Percentiles rank a stretch among this genome's conserved stretches.
These are phyloP conservation scores for Apteryx owenii DNA, from an alignment of 2,113 vertebrate species.

Conservation along the genomic window DNA sequence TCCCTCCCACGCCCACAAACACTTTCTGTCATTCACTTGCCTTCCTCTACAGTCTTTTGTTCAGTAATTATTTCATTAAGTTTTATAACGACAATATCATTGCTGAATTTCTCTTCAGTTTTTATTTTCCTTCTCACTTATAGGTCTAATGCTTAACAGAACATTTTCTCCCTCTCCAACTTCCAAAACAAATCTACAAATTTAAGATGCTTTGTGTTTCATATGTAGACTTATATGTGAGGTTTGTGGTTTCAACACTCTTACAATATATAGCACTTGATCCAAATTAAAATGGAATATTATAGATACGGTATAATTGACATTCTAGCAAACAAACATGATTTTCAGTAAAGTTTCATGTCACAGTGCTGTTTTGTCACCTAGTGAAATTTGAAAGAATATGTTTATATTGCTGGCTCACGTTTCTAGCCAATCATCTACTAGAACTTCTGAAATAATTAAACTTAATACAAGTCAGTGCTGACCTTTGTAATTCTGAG, in stretches of 20 bases:
- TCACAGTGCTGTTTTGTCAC: neutral
- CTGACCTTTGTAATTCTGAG: conserved; percentile 86
- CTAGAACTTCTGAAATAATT: neutral
- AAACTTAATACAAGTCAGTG: neutral
- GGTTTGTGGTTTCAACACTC: neutral
- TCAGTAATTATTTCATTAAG: neutral
- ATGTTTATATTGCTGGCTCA: conserved; percentile 10
- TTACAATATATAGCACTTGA: neutral
- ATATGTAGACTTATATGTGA: neutral
- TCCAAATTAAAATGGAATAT: neutral
- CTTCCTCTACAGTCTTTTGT: neutral
- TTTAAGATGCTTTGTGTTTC: neutral
- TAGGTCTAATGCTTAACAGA: neutral
- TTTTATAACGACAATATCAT: neutral
- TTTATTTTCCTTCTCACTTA: neutral
- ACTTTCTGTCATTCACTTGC: neutral
- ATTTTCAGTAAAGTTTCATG: conserved; percentile 19
- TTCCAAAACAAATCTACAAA: neutral
- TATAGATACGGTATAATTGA: neutral
- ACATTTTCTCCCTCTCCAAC: neutral
- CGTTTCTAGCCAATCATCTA: conserved; percentile 1
- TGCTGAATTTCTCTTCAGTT: neutral
- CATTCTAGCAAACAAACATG: neutral
- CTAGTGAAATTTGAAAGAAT: neutral
- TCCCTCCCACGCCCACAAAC: neutral